Evolutionary conservation across 2,113 vertebrate species (phyloP).

Genomic region (Zosterops hypoxanthus): DNA sequence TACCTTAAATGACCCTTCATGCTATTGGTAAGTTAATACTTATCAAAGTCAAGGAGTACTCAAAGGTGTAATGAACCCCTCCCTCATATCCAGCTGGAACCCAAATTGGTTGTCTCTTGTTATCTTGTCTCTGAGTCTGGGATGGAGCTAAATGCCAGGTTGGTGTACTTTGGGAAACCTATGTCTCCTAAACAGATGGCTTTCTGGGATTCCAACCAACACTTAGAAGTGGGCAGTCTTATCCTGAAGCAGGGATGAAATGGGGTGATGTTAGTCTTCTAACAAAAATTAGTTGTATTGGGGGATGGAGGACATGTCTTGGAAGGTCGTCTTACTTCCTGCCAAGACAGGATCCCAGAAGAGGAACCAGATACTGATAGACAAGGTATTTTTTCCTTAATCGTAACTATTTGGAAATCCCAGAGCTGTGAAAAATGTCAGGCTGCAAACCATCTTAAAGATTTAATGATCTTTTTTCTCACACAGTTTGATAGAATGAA

Average conservation of each 20-base stretch:
- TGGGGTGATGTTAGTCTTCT: background rate
- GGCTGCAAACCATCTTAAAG: background rate
- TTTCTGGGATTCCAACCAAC: background rate
- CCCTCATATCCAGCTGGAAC: background rate
- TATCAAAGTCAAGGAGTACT: background rate
- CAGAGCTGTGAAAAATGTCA: background rate
- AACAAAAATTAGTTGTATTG: background rate
- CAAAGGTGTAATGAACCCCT: background rate
- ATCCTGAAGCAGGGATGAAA: background rate
- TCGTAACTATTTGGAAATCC: background rate
- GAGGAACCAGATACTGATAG: background rate
- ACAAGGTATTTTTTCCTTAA: background rate
- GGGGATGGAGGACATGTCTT: background rate
- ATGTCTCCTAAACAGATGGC: background rate
- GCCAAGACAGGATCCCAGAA: background rate
- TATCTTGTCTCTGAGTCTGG: background rate
- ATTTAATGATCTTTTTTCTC: background rate
- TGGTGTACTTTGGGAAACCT: background rate
- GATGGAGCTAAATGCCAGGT: background rate
- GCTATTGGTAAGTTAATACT: background rate
- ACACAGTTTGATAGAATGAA: background rate
- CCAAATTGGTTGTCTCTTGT: background rate
- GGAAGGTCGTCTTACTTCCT: background rate
- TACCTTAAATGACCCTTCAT: background rate
- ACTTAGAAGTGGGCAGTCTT: background rate